These are phyloP conservation scores for Drosophila ananassae DNA, from an alignment of 1,140 invertebrate species.

Conservation along the genomic window DNA sequence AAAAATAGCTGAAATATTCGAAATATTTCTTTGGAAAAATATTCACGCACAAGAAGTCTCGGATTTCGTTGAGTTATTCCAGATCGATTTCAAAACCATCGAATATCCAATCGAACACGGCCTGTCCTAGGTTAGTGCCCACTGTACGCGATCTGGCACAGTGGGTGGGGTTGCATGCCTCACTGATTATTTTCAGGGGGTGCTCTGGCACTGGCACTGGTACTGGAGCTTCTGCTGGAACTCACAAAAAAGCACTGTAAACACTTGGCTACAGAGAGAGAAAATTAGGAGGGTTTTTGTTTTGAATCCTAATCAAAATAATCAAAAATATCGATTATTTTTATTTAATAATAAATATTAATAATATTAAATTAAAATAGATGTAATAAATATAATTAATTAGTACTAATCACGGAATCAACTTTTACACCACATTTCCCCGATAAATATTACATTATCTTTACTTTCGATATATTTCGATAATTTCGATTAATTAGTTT, in stretches of 20 bases:
- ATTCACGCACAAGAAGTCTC: conserved; percentile 5
- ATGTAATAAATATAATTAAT: no score
- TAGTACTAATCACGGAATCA: no score
- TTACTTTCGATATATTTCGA: no score
- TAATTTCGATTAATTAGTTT: no score
- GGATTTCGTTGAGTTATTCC: conserved; percentile 1
- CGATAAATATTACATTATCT: no score
- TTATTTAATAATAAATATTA: no score
- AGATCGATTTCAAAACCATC: background rate
- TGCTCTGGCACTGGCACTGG: background rate
- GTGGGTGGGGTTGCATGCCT: conserved; percentile 8
- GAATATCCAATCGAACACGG: background rate
- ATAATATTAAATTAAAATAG: no score
- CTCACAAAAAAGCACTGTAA: background rate
- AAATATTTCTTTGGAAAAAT: conserved; percentile 27
- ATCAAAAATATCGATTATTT: no score
- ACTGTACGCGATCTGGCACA: conserved; percentile 17
- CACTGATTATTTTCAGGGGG: background rate
- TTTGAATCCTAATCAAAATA: no score
- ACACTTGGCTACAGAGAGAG: background rate
- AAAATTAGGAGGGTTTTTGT: background rate
- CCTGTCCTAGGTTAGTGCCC: conserved; percentile 56
- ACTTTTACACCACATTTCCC: no score
- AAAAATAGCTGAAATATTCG: conserved; percentile 6
- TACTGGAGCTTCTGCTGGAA: conserved; percentile 1